Percentiles rank a stretch among this genome's conserved stretches.
phyloP scores from a whole-genome alignment of 1,140 invertebrate genomes.

The Hycleus phaleratus region DNA sequence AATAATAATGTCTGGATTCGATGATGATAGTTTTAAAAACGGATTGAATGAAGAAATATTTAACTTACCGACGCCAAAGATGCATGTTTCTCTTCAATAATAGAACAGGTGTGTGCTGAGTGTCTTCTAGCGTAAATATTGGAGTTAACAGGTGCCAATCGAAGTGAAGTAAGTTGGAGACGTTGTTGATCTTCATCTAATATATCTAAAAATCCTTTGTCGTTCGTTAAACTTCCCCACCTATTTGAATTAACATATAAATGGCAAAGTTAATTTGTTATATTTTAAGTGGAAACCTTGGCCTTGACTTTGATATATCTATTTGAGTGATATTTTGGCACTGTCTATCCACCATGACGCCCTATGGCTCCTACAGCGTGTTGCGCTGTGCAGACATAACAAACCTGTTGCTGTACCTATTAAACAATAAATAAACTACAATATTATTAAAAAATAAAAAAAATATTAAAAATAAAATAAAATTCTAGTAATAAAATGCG shows the following conservation, averaged over 20 bases:
- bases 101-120: slow-evolving; percentile 31
- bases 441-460: neutral
- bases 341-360: slow-evolving; percentile 22
- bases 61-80: slow-evolving; percentile 19
- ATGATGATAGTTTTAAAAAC: no score
- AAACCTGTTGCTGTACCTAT: slow-evolving; percentile 5
- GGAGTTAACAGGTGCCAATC: slow-evolving; percentile 32
- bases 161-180: slow-evolving; percentile 25
- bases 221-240: slow-evolving; percentile 27
- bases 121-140: slow-evolving; percentile 37
- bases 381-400: slow-evolving; percentile 4
- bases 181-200: slow-evolving; percentile 20
- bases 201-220: slow-evolving; percentile 23
- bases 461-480: neutral
- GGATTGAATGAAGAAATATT: neutral
- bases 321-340: slow-evolving; percentile 18
- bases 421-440: neutral
- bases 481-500: neutral
- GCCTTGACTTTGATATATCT: slow-evolving; percentile 12
- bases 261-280: neutral
- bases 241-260: slow-evolving; percentile 10
- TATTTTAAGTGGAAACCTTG: slow-evolving; percentile 5
- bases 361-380: slow-evolving; percentile 9
- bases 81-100: slow-evolving; percentile 24
- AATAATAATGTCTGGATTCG: neutral